Percentiles rank a stretch among this genome's conserved stretches.
phyloP scores from a whole-genome alignment of 2,113 vertebrate species.

The Geococcyx californianus region DNA sequence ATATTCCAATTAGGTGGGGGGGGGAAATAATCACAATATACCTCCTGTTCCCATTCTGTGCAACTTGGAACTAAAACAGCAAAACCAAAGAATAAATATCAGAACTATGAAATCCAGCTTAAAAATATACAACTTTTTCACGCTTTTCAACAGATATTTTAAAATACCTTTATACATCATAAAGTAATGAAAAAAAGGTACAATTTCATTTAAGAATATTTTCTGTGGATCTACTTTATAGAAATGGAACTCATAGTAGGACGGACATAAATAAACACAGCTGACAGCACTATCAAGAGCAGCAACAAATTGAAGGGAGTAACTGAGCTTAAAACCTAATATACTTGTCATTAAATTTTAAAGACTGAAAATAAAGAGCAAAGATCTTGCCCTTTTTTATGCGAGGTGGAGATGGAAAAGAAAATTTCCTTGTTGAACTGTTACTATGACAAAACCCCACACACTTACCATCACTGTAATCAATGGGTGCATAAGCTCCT shows the following conservation, averaged over 20 bases:
- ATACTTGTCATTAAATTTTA: not conserved
- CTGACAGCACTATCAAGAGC: not conserved
- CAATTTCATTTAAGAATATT: not conserved
- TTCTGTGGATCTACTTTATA: not conserved
- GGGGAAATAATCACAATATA: not conserved
- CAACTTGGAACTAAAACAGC: not conserved
- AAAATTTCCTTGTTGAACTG: not conserved
- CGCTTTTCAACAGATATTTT: not conserved
- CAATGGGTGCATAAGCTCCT: constrained; percentile 86
- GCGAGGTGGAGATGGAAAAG: not conserved
- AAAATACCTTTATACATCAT: not conserved
- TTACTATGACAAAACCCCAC: not conserved
- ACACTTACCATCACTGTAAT: constrained; percentile 90
- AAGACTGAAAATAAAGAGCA: not conserved
- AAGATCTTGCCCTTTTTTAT: not conserved
- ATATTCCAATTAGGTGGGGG: not conserved
- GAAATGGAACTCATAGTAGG: not conserved
- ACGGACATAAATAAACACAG: not conserved
- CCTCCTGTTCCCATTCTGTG: not conserved
- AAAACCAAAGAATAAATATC: not conserved
- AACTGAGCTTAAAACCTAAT: not conserved
- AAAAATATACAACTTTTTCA: not conserved
- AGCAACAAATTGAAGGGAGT: not conserved
- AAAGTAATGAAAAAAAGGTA: not conserved
- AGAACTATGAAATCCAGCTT: not conserved